phyloP scores from a whole-genome alignment of 1,140 invertebrate species.

The Watersipora subatra region DNA sequence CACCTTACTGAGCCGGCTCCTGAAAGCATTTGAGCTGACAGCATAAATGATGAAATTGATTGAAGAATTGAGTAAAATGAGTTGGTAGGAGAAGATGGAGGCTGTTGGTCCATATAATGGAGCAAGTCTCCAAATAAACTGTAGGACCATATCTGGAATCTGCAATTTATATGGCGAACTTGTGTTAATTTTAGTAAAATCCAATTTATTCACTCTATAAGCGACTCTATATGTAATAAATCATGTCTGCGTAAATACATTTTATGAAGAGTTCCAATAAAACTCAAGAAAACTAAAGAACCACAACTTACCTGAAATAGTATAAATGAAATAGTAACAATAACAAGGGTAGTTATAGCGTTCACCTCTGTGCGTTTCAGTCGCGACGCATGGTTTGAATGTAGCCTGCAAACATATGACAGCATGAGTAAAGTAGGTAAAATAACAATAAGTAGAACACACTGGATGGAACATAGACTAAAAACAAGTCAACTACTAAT shows the following conservation, averaged over 20 bases:
- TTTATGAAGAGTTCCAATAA: too few species aligned
- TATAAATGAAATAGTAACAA: not conserved
- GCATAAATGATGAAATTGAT: not conserved
- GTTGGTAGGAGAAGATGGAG: not conserved
- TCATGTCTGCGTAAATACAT: too few species aligned
- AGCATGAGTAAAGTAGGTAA: too few species aligned
- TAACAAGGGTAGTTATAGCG: not conserved
- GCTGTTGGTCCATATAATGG: not conserved
- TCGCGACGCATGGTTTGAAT: not conserved
- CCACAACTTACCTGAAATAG: not conserved
- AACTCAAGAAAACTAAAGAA: too few species aligned
- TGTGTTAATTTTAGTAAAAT: too few species aligned
- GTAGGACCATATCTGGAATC: not conserved
- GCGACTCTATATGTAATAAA: too few species aligned
- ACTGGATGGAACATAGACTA: too few species aligned
- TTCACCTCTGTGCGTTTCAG: not conserved
- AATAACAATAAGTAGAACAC: too few species aligned
- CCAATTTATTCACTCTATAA: too few species aligned
- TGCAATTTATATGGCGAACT: too few species aligned
- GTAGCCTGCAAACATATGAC: too few species aligned
- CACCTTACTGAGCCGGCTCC: not conserved
- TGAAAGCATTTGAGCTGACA: not conserved
- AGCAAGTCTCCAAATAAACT: not conserved
- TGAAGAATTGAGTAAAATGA: not conserved
- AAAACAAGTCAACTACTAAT: too few species aligned